Evolutionary conservation across 92 coral and sea anemone genomes (phyloP), one percentile per base, ranked within the genome.

Genomic region (Montipora capitata): DNA sequence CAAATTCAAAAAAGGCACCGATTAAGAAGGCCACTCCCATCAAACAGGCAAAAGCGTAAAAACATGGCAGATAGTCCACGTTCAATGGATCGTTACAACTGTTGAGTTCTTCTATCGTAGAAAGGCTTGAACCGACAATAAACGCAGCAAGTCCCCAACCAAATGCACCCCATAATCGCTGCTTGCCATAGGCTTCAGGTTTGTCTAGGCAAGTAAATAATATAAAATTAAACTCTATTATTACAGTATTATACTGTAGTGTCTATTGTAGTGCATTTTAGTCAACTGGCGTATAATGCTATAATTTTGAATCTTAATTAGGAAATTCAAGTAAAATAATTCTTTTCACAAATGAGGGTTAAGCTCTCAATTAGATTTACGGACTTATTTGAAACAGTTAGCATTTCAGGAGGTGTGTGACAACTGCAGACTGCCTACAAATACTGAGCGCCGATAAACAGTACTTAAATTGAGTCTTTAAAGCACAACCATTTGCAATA

Each of bases 111-210:
- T 95, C 96, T 1, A 92, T 57, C 63, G 95, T 91, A 40, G 96
- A 91, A 0, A 97, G 87, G 40, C 90, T 67, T 77, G 99, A 91
- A 42, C 99, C 99, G 9, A 97, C 92, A 17, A 83, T 49, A 68
- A 97, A 97, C 10, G 99, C 96, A 16, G 97, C 95, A 4, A 94
- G 78, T 17, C 99, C 99, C 93, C 94, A 97, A 52, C 99, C 99
- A 73, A 94, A 74, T 12, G 99, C 68, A 39, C 99, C 99, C 99
- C 99, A 97, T 63, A 95, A 67, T 18, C 99, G 96, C 83, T 97
- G 98, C 59, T 93, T 93, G 62, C 99, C 99, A 72, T 97, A 97
- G 85, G 90, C 88, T 72, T 94, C 97, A 74, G 62, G 89, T 13
- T 61, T 62, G 39, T 95, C 99, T 96, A 42, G 13, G 4, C 5